Evolutionary conservation across 2,797 vertebrate genomes (phyloP), one percentile per base, ranked within the genome.

Genomic region (Microcaecilia unicolor): DNA sequence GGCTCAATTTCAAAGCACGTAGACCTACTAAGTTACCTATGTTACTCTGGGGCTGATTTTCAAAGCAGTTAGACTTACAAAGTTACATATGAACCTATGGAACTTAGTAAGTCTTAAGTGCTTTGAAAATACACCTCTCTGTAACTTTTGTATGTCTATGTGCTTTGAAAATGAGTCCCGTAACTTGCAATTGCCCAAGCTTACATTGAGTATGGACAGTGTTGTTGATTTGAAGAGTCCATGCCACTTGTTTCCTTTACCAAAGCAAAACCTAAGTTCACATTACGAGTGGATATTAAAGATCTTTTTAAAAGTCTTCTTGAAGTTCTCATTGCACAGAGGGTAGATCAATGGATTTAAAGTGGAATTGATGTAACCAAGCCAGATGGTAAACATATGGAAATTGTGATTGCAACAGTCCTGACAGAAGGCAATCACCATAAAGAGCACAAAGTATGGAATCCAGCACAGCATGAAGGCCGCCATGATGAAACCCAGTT

Each of bases 341-440:
- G 95, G 92, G 22, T 98, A 99, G 34, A 99, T 93, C 43, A 98
- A 90, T 1, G 95, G 95, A 30, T 98, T 97, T 13, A 99, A 57
- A 1, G 93, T 93, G 28, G 95, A 99, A 74, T 99, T 99, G 39
- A 99, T 67, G 45, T 97, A 99, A 17, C 95, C 95, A 0, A 99
- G 76, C 95, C 95, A 99, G 53, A 96, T 91, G 11, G 95, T 96
- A 64, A 88, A 83, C 89, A 85, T 98, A 52, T 91, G 90, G 11
- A 92, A 67, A 1, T 75, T 55, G 18, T 91, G 83, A 23, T 72
- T 80, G 5, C 85, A 66, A 3, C 83, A 89, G 18, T 60, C 64
- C 46, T 58, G 64, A 22, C 87, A 92, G 69, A 90, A 87, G 1
- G 91, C 93, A 57, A 85, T 81, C 37, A 97, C 88, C 88, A 91